These are phyloP conservation scores for Maniola hyperantus DNA, from an alignment of 2,888 invertebrate genomes.

Conservation along the genomic window DNA sequence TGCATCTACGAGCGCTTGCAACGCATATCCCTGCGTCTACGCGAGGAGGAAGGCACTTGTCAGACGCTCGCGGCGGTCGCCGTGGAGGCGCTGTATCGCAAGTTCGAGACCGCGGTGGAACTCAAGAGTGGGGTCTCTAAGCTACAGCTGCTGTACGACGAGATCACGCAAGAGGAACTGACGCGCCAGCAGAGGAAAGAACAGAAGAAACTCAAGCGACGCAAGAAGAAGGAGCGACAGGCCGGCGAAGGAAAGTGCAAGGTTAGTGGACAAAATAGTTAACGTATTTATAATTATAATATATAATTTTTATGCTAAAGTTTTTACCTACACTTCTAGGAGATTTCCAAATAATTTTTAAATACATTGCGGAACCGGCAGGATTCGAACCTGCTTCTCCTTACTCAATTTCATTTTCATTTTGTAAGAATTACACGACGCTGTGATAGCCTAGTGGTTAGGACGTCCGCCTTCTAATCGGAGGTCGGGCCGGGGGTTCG, in stretches of 20 bases:
- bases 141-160: slow-evolving; percentile 93
- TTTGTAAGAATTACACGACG: too few relatives aligned
- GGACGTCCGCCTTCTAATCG: too few relatives aligned
- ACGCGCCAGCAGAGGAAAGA: slow-evolving; percentile 93
- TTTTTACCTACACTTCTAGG: too few relatives aligned
- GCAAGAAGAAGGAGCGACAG: slow-evolving; percentile 86
- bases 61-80: slow-evolving; percentile 95
- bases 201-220: slow-evolving; percentile 90
- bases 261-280: slow-evolving; percentile 48
- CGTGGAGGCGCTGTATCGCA: slow-evolving; percentile 92
- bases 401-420: too few relatives aligned
- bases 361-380: too few relatives aligned
- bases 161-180: slow-evolving; percentile 93
- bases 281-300: too few relatives aligned
- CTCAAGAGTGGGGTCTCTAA: slow-evolving; percentile 94
- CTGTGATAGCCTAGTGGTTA: too few relatives aligned
- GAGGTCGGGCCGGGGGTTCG: too few relatives aligned
- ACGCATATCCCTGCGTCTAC: slow-evolving; percentile 91
- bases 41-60: slow-evolving; percentile 97
- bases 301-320: too few relatives aligned
- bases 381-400: too few relatives aligned
- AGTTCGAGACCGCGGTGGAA: slow-evolving; percentile 95
- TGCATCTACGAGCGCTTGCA: slow-evolving; percentile 95
- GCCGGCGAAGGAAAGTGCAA: slow-evolving; percentile 73
- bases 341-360: too few relatives aligned